Base-by-base conservation (phyloP, 2,888 invertebrate species). In the Chymomyza procnemis region DNA sequence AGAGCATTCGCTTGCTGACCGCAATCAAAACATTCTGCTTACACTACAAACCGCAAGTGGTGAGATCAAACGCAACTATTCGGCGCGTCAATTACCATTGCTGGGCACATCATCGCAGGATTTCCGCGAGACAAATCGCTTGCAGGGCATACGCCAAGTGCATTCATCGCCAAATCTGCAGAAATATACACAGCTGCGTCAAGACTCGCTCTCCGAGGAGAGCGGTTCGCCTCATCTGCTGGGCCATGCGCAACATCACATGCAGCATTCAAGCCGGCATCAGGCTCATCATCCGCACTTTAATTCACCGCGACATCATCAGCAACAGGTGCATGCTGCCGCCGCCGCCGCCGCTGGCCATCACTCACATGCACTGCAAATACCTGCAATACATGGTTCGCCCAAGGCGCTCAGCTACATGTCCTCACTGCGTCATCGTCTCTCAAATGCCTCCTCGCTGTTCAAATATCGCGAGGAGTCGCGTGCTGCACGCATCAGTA, bases 381-480 rank as follows among this genome's bases (percentile, higher is more conserved):
- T 91, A 21, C 90, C 90, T 74, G 83, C 88, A 69, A 89, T 90
- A n/a, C 89, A 90, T 57, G 88, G 88, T 67, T 90, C 91, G 2
- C 90, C 91, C 2, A 91, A 90, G 76, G 90, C 91, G 0, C 78
- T 90, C 21, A 89, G 91, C 76, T 91, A 91, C 88, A 95, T 96
- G 85, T 95, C 94, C 69, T 94, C 94, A 62, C 91, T 96, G 75
- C 93, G 95, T 66, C 94, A 95, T 89, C 93, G 96, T 62, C 95
- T 97, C 73, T 96, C 96, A 72, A 96, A 96, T 88, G 96, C 96
- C 34, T 95, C 96, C 56, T 96, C 96, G 60, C 92, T 96, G 71
- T 96, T 96, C 91, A 93, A 95, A 86, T 96, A 97, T 89, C 93
- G 96, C 63, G 97, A 97, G 89, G 97, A 97, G 91, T 96, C 96